These are phyloP conservation scores for Columbina picui DNA, from an alignment of 2,113 vertebrate species.

Conservation along the genomic window DNA sequence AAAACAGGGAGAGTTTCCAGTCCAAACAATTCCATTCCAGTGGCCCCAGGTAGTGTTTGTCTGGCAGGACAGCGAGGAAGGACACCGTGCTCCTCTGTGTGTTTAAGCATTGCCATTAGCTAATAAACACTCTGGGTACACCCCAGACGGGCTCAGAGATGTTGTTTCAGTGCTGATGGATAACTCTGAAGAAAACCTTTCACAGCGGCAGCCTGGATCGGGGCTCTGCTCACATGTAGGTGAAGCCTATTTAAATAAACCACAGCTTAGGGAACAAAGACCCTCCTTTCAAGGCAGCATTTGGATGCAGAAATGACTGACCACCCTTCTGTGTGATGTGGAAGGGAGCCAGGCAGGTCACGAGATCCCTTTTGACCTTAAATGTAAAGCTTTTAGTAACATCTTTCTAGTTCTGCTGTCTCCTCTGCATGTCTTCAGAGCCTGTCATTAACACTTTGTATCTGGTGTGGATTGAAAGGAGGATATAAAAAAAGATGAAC, in stretches of 20 bases:
- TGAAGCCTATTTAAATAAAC: conserved; percentile 17
- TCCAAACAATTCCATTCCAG: not conserved
- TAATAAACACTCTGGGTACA: not conserved
- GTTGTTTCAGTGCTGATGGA: conserved; percentile 55
- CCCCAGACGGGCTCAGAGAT: not conserved
- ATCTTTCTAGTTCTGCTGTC: not conserved
- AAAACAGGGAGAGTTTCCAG: not conserved
- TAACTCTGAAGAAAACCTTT: conserved; percentile 1
- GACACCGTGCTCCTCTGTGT: not conserved
- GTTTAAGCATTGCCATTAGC: conserved; percentile 30
- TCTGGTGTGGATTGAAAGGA: not conserved
- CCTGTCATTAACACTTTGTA: not conserved
- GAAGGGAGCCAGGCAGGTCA: not conserved
- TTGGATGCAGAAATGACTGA: not conserved
- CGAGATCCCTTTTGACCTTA: not conserved
- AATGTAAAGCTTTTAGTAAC: not conserved
- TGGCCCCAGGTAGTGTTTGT: not conserved
- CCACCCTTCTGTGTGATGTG: not conserved
- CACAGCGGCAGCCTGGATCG: not conserved
- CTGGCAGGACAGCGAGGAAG: conserved; percentile 5
- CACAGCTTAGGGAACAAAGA: conserved; percentile 34
- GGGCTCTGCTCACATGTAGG: not conserved
- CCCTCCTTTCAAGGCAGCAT: not conserved
- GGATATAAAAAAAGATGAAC: not conserved
- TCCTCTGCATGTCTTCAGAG: not conserved